These are phyloP conservation scores for Drosophila chauvacae DNA, from an alignment of 1,140 invertebrate species.

Conservation along the genomic window DNA sequence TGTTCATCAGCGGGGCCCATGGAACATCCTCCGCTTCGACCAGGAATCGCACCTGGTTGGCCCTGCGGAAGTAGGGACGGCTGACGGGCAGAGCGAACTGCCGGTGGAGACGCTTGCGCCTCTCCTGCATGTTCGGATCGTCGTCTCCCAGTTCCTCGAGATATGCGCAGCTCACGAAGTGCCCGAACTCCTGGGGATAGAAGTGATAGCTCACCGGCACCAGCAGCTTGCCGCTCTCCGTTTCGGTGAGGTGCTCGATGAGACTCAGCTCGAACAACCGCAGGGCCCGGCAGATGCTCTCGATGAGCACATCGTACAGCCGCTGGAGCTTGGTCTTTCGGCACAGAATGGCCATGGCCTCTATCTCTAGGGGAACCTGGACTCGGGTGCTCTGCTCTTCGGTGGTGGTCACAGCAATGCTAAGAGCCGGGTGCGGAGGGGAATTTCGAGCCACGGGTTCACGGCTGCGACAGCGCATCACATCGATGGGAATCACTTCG, in stretches of 20 bases:
- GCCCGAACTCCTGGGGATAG: conserved; percentile 86
- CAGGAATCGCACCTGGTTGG: conserved; percentile 88
- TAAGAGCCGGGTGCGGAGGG: conserved; percentile 54
- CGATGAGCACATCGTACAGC: conserved; percentile 90
- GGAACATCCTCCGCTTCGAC: conserved; percentile 83
- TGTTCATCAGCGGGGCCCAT: conserved; percentile 88
- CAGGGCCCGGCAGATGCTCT: conserved; percentile 89
- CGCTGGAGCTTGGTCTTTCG: conserved; percentile 87
- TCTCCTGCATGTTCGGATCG: conserved; percentile 85
- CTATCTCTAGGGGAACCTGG: conserved; percentile 88
- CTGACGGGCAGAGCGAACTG: conserved; percentile 88
- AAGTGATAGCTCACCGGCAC: conserved; percentile 83
- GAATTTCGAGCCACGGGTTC: conserved; percentile 52
- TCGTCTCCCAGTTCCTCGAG: conserved; percentile 87
- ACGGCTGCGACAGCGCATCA: conserved; percentile 64
- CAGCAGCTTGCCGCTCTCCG: conserved; percentile 49
- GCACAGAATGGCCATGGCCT: conserved; percentile 89
- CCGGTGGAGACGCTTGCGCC: conserved; percentile 88
- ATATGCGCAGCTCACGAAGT: conserved; percentile 91
- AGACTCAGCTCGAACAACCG: conserved; percentile 87
- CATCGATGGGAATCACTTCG: conserved; percentile 73
- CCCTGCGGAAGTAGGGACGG: conserved; percentile 89
- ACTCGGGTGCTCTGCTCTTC: conserved; percentile 76
- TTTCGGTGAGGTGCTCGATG: conserved; percentile 78
- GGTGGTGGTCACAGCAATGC: conserved; percentile 61